Evolutionary conservation across 2,888 invertebrate species (phyloP), one percentile per base, ranked within the genome.

Genomic region (Drosophila acutilabella): DNA sequence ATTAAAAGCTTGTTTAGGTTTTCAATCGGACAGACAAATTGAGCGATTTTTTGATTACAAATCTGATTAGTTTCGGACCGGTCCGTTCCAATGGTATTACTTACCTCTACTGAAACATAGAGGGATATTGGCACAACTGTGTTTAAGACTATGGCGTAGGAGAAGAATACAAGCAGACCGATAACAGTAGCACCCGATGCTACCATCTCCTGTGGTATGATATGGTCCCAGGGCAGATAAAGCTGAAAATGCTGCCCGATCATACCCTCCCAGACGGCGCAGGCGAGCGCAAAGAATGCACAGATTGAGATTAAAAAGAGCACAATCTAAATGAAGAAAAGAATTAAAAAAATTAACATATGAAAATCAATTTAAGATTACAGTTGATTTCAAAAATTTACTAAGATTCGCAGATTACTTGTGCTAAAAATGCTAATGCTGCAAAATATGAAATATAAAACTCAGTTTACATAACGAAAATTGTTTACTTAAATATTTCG

Each of bases 101-200:
- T 93, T 82, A 96, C 98, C 95, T 98, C 96, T 89, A 96, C 96
- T 91, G 96, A 96, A 91, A 99, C 99, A 94, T 99, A 99, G 77
- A 99, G 95, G 89, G 99, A 99, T 93, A 99, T 99, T 93, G 99
- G 99, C 94, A 99, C 99, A 91, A 99, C 98, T 90, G 99, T 99
- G 94, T 99, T 99, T 93, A 99, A 95, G 89, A 99, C 98, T 93
- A 99, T 99, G 91, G 98, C 98, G 93, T 99, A 99, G 40, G 99
- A 99, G 94, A 99, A 98, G 95, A 99, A 99, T 80, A 98, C 98
- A 81, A 99, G 95, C 86, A 98, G 94, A 79, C 99, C 98, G 90
- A 98, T 99, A 88, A 98, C 96, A 78, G 97, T 96, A 81, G 98
- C 96, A 88, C 98, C 98, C 81, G 95, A 95, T 71, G 95, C 93